Percentiles rank a stretch among this genome's conserved stretches.
phyloP scores from a whole-genome alignment of 2,888 invertebrate genomes.

The Elmis aenea region DNA sequence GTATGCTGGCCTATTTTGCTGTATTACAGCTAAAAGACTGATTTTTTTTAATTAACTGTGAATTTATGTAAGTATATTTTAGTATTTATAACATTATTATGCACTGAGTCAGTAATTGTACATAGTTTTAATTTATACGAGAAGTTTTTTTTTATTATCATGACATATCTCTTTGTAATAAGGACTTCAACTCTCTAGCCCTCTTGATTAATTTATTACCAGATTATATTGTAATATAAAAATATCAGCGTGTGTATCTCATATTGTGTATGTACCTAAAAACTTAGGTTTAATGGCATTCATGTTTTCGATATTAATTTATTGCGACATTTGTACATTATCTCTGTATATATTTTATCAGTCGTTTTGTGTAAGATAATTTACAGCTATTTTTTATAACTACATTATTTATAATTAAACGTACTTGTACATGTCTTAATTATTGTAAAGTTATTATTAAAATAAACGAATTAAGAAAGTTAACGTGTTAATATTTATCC shows the following conservation, averaged over 20 bases:
- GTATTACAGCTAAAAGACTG: no score
- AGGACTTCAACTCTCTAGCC: no score
- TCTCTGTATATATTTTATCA: conserved; percentile 25
- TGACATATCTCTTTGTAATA: no score
- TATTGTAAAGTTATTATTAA: conserved; percentile 30
- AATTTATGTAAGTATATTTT: no score
- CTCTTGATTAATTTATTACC: no score
- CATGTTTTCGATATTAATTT: conserved; percentile 30
- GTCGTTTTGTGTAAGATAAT: conserved; percentile 26
- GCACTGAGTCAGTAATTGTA: no score
- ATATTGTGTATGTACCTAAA: conserved; percentile 31
- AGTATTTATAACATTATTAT: no score
- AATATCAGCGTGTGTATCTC: conserved; percentile 39
- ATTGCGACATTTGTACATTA: conserved; percentile 23
- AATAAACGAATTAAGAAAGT: conserved; percentile 16
- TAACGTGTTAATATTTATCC: conserved; percentile 10
- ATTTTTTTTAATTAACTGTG: no score
- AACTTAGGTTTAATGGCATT: conserved; percentile 22
- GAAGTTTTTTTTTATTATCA: no score
- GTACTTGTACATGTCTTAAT: conserved; percentile 34
- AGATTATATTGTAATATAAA: conserved; percentile 23
- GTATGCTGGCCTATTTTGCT: no score
- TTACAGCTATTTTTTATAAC: conserved; percentile 26
- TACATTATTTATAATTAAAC: no score
- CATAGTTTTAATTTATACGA: no score